phyloP scores from a whole-genome alignment of 1,140 invertebrate species.

The Rhynchophorus ferrugineus region DNA sequence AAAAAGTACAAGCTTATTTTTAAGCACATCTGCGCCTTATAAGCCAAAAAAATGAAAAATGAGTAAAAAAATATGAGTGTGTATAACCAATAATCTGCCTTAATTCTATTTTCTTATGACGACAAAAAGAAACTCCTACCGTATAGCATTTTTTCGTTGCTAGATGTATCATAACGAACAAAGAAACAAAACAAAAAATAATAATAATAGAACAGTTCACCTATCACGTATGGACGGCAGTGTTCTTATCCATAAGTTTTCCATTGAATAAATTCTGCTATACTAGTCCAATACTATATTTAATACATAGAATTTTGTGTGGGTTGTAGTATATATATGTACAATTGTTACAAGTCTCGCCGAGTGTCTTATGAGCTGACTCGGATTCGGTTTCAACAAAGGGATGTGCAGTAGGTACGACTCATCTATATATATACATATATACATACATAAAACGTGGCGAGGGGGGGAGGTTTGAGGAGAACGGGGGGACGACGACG shows the following conservation, averaged over 20 bases:
- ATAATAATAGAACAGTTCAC: too few species aligned
- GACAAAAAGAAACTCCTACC: slow-evolving; percentile 41
- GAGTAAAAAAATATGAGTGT: slow-evolving; percentile 48
- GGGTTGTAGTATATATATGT: slow-evolving; percentile 47
- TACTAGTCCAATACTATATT: slow-evolving; percentile 44
- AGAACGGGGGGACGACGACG: too few species aligned
- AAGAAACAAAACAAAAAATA: too few species aligned
- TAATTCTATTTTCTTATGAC: slow-evolving; percentile 56
- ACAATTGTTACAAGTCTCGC: slow-evolving; percentile 44
- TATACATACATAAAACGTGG: too few species aligned
- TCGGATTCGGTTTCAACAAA: slow-evolving; percentile 26
- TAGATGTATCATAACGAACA: slow-evolving; percentile 38
- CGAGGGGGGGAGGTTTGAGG: too few species aligned
- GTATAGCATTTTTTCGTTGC: slow-evolving; percentile 42
- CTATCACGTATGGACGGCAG: too few species aligned
- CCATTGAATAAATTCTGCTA: slow-evolving; percentile 38
- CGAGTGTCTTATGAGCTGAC: slow-evolving; percentile 39
- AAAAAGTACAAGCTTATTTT: slow-evolving; percentile 67
- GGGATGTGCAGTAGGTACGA: too few species aligned
- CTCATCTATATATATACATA: too few species aligned
- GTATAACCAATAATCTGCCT: slow-evolving; percentile 60
- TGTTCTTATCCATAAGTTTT: too few species aligned
- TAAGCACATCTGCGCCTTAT: slow-evolving; percentile 62
- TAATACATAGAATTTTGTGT: slow-evolving; percentile 46
- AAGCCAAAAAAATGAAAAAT: slow-evolving; percentile 42